phyloP scores from a whole-genome alignment of 2,113 vertebrate genomes.

The Ranitomeya imitator region DNA sequence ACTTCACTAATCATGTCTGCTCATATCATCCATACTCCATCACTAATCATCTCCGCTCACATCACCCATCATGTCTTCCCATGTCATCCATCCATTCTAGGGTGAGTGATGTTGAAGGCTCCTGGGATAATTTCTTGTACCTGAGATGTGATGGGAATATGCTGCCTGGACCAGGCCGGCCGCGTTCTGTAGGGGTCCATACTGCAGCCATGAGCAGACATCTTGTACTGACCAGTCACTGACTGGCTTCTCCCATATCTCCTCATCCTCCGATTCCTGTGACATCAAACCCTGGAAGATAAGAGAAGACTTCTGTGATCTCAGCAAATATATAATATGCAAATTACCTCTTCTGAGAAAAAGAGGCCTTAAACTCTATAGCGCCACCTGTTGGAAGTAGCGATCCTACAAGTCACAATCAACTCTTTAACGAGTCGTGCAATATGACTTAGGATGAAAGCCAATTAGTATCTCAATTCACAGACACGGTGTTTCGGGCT shows the following conservation, averaged over 20 bases:
- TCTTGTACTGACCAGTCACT: slow-evolving; percentile 72
- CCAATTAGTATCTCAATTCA: too few relatives aligned
- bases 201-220: slow-evolving; percentile 70
- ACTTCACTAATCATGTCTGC: not conserved
- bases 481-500: too few relatives aligned
- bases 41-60: not conserved
- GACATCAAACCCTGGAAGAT: not conserved
- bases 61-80: not conserved
- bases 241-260: slow-evolving; percentile 59
- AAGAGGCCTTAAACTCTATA: too few relatives aligned
- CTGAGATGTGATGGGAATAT: slow-evolving; percentile 67
- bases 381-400: too few relatives aligned
- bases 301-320: not conserved
- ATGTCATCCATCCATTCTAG: not conserved
- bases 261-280: slow-evolving; percentile 17
- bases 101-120: not conserved
- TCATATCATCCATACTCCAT: not conserved
- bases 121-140: slow-evolving; percentile 55
- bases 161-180: slow-evolving; percentile 65
- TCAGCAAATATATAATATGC: too few relatives aligned
- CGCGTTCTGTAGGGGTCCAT: slow-evolving; percentile 59
- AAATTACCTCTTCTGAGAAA: too few relatives aligned
- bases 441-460: too few relatives aligned
- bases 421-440: too few relatives aligned
- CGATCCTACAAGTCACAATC: too few relatives aligned